phyloP scores from a whole-genome alignment of 2,797 vertebrate species.

The Lophotriccus pileatus region DNA sequence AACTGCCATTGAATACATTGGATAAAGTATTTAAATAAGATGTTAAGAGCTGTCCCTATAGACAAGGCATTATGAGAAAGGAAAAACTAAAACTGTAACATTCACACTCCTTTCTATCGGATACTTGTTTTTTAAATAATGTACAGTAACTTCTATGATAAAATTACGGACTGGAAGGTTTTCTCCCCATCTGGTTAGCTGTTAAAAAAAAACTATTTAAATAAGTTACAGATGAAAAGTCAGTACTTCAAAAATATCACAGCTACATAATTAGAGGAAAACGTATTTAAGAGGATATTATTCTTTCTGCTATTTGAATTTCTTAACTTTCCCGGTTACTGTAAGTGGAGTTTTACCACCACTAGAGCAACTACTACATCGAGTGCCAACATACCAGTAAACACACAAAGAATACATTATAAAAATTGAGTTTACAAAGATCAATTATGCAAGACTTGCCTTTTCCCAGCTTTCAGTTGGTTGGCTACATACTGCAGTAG shows the following conservation, averaged over 20 bases:
- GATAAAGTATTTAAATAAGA: neutral
- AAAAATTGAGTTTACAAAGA: neutral
- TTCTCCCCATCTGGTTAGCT: neutral
- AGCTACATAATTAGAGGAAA: neutral
- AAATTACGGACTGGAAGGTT: neutral
- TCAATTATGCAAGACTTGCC: constrained; percentile 72
- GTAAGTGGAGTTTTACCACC: neutral
- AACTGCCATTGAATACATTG: neutral
- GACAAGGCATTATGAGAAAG: neutral
- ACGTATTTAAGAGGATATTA: rapidly evolving
- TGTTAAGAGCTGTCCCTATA: neutral
- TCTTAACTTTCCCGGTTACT: neutral
- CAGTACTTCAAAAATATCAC: neutral
- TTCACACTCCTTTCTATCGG: neutral
- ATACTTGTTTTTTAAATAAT: neutral
- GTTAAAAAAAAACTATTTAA: neutral
- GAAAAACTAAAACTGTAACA: neutral
- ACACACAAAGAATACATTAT: neutral
- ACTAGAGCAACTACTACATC: neutral
- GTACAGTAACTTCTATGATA: neutral
- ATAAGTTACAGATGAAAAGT: neutral
- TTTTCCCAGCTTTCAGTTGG: constrained; percentile 97
- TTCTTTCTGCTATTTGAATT: neutral
- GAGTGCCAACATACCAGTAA: rapidly evolving
- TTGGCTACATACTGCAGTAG: constrained; percentile 98